Base-by-base conservation (phyloP, 2,113 vertebrate species). In the Tor tambroides region DNA sequence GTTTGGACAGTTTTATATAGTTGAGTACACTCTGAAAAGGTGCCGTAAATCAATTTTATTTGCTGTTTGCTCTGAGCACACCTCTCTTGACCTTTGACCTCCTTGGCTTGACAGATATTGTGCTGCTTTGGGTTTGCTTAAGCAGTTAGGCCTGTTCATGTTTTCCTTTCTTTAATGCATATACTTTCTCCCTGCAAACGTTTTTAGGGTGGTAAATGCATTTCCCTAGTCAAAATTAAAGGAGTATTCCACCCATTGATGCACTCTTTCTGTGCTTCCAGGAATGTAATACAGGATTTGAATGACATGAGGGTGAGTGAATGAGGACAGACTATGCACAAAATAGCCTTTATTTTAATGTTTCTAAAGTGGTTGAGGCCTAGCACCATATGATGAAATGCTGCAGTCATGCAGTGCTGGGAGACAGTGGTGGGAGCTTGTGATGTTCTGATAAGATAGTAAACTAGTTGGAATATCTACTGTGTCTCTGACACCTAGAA, bases 31-130 rank as follows among this genome's bases (percentile, higher is more conserved):
- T 90, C 91, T 90, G 90, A 82, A 80, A 89, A 91, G 88, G 87
- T n/a, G 90, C 90, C 86, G 88, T 95, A 94, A 95, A 94, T 95
- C 93, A 93, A 72, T 92, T 94, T 94, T 94, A 94, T 95, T 93
- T 93, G 92, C 92, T 92, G 85, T 92, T 91, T 91, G 91, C 89
- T 91, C 90, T 89, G 92, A 92, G 94, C 92, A 93, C 90, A 91
- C 92, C 90, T 93, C 89, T 91, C 92, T 92, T 92, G 92, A 92
- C 91, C 88, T 89, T 87, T 51, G 77, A 92, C 93, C 91, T 90
- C 80, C 80, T 93, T 92, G 90, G 83, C 91, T 87, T 82, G 90
- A 93, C 91, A 91, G 93, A 93, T 92, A 91, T 78, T 85, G 23
- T 89, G 85, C 89, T 88, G 89, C 81, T 86, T 89, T 87, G 80